A percentile compares a stretch with the other conserved stretches of the same genome.
Conservation (phyloP, 2,888 invertebrate species). For the Pocota personata region DNA sequence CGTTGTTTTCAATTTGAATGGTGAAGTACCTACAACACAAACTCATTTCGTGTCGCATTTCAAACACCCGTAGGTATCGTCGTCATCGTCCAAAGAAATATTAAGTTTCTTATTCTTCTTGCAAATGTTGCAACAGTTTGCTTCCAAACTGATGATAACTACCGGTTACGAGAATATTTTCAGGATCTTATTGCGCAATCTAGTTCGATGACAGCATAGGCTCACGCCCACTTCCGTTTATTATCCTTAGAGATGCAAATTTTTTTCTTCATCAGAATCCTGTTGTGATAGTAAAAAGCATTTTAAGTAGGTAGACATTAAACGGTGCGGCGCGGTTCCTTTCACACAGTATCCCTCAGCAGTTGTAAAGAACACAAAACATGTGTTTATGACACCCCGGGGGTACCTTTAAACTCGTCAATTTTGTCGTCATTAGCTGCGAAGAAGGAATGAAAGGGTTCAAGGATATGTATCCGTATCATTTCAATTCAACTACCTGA, state of each 20-base stretch:
- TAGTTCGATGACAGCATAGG: conserved; percentile 44
- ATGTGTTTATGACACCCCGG: conserved; percentile 71
- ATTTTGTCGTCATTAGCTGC: conserved; percentile 32
- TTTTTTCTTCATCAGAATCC: conserved; percentile 5
- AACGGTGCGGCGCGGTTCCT: conserved; percentile 12
- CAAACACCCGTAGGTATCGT: conserved; percentile 59
- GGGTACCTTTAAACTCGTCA: conserved; percentile 61
- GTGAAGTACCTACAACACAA: conserved; percentile 20
- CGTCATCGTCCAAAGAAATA: conserved; percentile 49
- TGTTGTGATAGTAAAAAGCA: neutral
- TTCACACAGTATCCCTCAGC: conserved; percentile 22
- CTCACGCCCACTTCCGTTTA: conserved; percentile 67
- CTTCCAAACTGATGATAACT: conserved; percentile 45
- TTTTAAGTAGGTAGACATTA: neutral
- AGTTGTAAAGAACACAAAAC: conserved; percentile 33
- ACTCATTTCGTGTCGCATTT: conserved; percentile 61
- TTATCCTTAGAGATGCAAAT: conserved; percentile 65
- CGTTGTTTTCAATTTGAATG: conserved; percentile 34
- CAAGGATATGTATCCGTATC: conserved; percentile 34
- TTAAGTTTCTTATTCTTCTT: conserved; percentile 54
- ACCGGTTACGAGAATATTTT: conserved; percentile 46
- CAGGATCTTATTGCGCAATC: conserved; percentile 67
- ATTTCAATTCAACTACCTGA: conserved; percentile 31
- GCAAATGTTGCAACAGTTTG: conserved; percentile 62
- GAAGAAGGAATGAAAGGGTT: conserved; percentile 36